A percentile compares a stretch with the other conserved stretches of the same genome.
phyloP scores from a whole-genome alignment of 37 sponge, comb jelly and placozoan genomes.

The Aplysina aerophoba region DNA sequence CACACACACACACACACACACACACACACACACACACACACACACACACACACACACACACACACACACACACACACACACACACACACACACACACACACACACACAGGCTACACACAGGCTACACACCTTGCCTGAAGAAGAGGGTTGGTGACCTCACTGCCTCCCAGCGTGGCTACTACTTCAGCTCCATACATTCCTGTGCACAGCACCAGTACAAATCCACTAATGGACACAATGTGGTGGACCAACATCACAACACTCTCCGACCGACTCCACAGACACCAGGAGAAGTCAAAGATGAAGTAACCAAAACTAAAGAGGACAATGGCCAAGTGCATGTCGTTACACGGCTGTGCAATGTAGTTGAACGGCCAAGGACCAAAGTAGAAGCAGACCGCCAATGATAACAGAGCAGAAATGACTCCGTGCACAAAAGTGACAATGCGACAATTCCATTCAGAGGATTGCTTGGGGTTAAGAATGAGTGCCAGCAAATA shows the following conservation, averaged over 20 bases:
- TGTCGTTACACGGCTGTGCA: constrained; percentile 54
- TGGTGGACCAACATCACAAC: constrained; percentile 87
- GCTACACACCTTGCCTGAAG: constrained; percentile 51
- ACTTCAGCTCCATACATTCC: constrained; percentile 67
- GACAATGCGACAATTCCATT: constrained; percentile 84
- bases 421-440: constrained; percentile 73
- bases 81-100: constrained; percentile 30
- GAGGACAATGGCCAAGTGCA: constrained; percentile 67
- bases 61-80: constrained; percentile 35
- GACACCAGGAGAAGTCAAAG: constrained; percentile 89
- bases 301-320: constrained; percentile 89
- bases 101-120: constrained; percentile 35
- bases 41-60: constrained; percentile 33
- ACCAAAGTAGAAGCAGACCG: constrained; percentile 46
- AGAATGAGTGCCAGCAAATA: constrained; percentile 59
- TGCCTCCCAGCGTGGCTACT: constrained; percentile 75
- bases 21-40: constrained; percentile 11
- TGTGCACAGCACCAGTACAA: constrained; percentile 45
- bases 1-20: constrained; percentile 13
- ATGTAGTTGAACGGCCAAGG: constrained; percentile 81
- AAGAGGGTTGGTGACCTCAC: constrained; percentile 87
- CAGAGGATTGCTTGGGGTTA: constrained; percentile 59
- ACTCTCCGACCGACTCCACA: constrained; percentile 77
- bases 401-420: constrained; percentile 53
- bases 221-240: constrained; percentile 73